Percentiles rank a stretch among this genome's conserved stretches.
Evolutionary conservation across 2,888 invertebrate species (phyloP).

Genomic region (Lasioglossum leucozonium): DNA sequence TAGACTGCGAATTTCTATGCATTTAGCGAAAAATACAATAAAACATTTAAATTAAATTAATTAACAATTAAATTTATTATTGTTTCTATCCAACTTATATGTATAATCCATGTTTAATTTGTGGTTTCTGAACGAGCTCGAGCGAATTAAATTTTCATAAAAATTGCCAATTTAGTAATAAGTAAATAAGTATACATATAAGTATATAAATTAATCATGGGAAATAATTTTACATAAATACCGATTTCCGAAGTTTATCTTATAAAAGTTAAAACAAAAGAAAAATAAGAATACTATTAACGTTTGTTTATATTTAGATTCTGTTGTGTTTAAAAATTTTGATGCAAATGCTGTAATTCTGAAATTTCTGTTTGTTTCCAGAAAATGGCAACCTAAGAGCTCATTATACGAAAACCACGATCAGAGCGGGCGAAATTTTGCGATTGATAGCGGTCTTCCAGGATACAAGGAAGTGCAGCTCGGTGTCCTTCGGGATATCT

Average conservation of each 20-base stretch:
- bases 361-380: conserved; percentile 50
- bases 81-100: too few relatives aligned
- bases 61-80: too few relatives aligned
- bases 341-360: not conserved
- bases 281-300: not conserved
- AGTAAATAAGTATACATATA: too few relatives aligned
- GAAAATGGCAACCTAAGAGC: conserved; percentile 83
- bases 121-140: too few relatives aligned
- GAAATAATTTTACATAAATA: not conserved
- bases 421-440: conserved; percentile 85
- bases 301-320: not conserved
- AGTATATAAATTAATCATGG: not conserved
- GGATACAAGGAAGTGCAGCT: conserved; percentile 83
- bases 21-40: not conserved
- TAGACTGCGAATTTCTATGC: not conserved
- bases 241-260: not conserved
- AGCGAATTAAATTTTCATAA: too few relatives aligned
- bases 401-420: conserved; percentile 85
- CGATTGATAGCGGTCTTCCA: conserved; percentile 86
- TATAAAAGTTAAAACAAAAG: not conserved
- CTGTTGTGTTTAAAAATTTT: too few relatives aligned
- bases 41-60: too few relatives aligned
- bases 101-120: too few relatives aligned
- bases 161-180: too few relatives aligned
- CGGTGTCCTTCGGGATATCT: conserved; percentile 82